Evolutionary conservation across 2,888 invertebrate genomes (phyloP).

Genomic region (Spisula subtruncata): DNA sequence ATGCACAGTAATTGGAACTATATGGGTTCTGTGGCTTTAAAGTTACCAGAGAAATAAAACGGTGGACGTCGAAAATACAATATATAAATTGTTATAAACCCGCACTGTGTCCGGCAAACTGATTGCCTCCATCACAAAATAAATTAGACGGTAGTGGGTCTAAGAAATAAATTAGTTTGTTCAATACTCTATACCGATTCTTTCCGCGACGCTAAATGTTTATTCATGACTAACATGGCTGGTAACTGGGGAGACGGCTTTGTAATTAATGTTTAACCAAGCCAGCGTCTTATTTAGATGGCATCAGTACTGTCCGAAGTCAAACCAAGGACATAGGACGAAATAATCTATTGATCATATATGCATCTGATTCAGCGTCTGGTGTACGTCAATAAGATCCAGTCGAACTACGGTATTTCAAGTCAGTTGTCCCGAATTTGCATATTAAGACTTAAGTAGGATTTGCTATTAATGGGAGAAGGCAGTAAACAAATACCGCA

Average conservation of each 20-base stretch:
- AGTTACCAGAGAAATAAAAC: too few species aligned
- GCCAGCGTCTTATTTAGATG: background rate
- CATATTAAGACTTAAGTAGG: constrained; percentile 8
- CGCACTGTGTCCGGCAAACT: too few species aligned
- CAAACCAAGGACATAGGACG: background rate
- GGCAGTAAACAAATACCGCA: background rate
- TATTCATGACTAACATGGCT: background rate
- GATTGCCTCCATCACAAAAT: background rate
- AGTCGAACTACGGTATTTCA: background rate
- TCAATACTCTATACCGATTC: background rate
- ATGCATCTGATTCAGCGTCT: background rate
- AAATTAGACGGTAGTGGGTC: background rate
- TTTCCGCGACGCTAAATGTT: background rate
- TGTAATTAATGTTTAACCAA: background rate
- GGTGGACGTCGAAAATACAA: too few species aligned
- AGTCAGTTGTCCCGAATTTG: constrained; percentile 5
- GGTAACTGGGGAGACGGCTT: background rate
- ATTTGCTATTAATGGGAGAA: constrained; percentile 14
- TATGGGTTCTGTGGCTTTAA: too few species aligned
- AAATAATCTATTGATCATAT: background rate
- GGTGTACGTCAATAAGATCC: background rate
- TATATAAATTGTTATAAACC: too few species aligned
- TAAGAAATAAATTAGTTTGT: background rate
- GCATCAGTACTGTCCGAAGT: background rate
- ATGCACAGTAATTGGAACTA: too few species aligned